These are phyloP conservation scores for Eonycteris spelaea DNA, from an alignment of 2,113 vertebrate species.

Conservation along the genomic window DNA sequence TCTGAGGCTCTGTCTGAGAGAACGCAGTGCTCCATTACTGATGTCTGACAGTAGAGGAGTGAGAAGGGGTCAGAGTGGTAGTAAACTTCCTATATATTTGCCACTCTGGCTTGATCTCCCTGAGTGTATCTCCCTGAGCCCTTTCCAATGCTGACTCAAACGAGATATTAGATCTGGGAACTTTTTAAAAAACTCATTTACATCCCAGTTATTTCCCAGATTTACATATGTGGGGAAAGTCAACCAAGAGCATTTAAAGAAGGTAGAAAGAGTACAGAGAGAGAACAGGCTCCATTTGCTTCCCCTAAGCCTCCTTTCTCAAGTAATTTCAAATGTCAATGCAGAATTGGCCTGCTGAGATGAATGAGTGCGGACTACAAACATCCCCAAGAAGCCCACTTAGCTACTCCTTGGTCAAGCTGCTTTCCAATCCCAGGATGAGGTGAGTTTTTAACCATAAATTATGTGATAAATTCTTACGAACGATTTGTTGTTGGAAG, in stretches of 20 bases:
- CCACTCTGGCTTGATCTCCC: background rate
- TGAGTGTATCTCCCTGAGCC: background rate
- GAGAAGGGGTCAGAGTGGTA: background rate
- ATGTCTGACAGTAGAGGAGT: background rate
- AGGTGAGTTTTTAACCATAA: background rate
- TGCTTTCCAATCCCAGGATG: background rate
- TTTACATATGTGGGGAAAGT: background rate
- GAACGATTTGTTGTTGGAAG: background rate
- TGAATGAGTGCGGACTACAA: background rate
- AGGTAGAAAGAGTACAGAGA: background rate
- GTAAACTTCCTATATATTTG: background rate
- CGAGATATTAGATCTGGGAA: background rate
- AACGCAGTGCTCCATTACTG: background rate
- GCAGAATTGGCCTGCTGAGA: background rate
- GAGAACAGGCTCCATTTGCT: background rate
- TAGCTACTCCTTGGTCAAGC: background rate
- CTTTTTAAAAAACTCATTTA: background rate
- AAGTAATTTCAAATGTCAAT: background rate
- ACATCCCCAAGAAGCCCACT: background rate
- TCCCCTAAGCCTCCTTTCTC: background rate
- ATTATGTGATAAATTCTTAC: background rate
- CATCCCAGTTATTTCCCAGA: background rate
- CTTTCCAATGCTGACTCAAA: conserved; percentile 18
- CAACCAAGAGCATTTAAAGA: background rate
- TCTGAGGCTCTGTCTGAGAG: background rate